Conservation (phyloP, 2,888 invertebrate species). For the Caenorhabditis angaria region DNA sequence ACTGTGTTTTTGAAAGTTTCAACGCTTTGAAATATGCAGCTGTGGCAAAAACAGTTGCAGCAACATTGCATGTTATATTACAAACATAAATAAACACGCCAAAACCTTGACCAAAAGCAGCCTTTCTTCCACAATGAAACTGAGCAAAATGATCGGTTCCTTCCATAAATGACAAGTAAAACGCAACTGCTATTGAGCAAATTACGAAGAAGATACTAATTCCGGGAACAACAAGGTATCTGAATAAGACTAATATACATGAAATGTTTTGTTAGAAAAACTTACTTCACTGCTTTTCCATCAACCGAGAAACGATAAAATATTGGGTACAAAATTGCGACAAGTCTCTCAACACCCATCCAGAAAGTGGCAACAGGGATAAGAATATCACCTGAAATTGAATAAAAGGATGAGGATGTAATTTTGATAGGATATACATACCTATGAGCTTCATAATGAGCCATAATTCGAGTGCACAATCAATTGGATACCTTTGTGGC, state of each 20-base stretch:
- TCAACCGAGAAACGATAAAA: constrained; percentile 53
- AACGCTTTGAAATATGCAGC: constrained; percentile 53
- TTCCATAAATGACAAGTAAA: constrained; percentile 43
- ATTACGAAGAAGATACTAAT: constrained; percentile 44
- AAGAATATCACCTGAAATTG: constrained; percentile 50
- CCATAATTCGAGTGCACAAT: constrained; percentile 58
- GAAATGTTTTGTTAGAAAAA: background rate
- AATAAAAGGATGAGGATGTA: background rate
- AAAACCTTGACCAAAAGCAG: constrained; percentile 58
- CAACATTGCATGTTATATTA: constrained; percentile 56
- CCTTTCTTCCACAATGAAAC: constrained; percentile 60
- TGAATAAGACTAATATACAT: constrained; percentile 18
- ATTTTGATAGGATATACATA: constrained; percentile 6
- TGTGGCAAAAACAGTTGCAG: constrained; percentile 49
- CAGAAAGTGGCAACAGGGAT: constrained; percentile 54
- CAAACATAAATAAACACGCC: constrained; percentile 58
- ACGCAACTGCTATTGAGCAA: constrained; percentile 42
- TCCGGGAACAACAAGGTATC: constrained; percentile 44
- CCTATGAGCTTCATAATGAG: constrained; percentile 56
- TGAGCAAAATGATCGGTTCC: constrained; percentile 40
- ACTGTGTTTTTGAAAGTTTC: constrained; percentile 50
- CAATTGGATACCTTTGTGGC: constrained; percentile 51
- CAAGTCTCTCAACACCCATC: constrained; percentile 58
- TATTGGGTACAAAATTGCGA: constrained; percentile 52
- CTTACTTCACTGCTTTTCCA: constrained; percentile 49